Percentiles rank a stretch among this genome's conserved stretches.
Conservation (phyloP, 2,888 invertebrate genomes). For the Thumatha senex region DNA sequence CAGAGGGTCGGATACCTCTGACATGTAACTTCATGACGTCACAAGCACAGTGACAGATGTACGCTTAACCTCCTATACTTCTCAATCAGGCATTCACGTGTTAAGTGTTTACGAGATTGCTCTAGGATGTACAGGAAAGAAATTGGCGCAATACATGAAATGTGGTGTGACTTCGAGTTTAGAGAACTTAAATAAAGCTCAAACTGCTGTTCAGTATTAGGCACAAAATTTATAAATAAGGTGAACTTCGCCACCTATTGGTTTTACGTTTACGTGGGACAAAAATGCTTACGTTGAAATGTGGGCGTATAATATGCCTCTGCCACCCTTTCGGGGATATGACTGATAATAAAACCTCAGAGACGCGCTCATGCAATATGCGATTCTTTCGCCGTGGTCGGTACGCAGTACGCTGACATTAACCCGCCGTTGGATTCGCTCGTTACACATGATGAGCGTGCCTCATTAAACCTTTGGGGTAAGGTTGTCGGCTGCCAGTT, state of each 20-base stretch:
- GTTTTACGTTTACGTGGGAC: no score
- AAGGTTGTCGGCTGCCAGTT: background rate
- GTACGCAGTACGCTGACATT: background rate
- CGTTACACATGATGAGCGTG: background rate
- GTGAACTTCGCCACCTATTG: no score
- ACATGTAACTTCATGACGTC: no score
- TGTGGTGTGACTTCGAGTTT: background rate
- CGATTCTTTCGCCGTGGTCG: background rate
- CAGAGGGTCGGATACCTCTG: background rate
- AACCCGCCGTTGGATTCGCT: background rate
- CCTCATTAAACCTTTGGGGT: no score
- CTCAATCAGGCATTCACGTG: background rate
- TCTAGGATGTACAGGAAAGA: background rate
- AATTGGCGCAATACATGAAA: background rate
- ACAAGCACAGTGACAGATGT: conserved; percentile 3
- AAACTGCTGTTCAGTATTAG: no score
- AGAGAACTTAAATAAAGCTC: no score
- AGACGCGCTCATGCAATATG: no score
- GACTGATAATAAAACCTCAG: no score
- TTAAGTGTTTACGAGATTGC: background rate
- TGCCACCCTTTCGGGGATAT: no score
- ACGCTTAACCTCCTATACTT: conserved; percentile 1
- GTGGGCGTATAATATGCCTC: no score
- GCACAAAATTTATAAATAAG: no score
- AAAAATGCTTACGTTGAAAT: no score